phyloP scores from a whole-genome alignment of 1,140 invertebrate species.

The Brachystomella parvula region DNA sequence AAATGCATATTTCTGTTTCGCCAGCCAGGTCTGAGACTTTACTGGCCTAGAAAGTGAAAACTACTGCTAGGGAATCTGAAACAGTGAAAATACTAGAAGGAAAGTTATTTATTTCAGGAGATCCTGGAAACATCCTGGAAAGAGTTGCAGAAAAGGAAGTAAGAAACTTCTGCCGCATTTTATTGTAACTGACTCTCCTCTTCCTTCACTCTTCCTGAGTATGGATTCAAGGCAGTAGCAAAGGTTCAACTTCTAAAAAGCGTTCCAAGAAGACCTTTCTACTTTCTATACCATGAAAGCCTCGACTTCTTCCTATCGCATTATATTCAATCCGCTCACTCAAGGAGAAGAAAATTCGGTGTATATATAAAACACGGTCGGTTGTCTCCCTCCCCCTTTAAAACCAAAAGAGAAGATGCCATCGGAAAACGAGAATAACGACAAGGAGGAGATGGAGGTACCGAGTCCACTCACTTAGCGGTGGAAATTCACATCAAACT shows the following conservation, averaged over 20 bases:
- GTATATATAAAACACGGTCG: too few relatives aligned
- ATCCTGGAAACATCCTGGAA: slow-evolving; percentile 28
- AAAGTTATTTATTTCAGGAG: slow-evolving; percentile 18
- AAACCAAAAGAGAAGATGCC: background rate
- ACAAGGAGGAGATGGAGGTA: background rate
- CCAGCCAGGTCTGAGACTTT: too few relatives aligned
- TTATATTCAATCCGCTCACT: slow-evolving; percentile 29
- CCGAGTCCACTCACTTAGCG: background rate
- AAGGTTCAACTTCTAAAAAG: background rate
- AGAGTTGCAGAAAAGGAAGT: slow-evolving; percentile 30
- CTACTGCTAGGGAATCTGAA: too few relatives aligned
- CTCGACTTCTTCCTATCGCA: slow-evolving; percentile 40
- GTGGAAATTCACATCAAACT: too few relatives aligned
- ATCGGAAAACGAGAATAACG: background rate
- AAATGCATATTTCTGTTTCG: too few relatives aligned
- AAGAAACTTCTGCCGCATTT: slow-evolving; percentile 34
- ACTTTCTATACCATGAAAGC: background rate
- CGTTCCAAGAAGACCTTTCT: slow-evolving; percentile 9
- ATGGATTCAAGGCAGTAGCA: background rate
- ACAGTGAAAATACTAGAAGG: slow-evolving; percentile 1
- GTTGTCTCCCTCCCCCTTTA: too few relatives aligned
- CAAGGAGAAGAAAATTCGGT: slow-evolving; percentile 11
- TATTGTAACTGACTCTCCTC: slow-evolving; percentile 36
- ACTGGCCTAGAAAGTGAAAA: too few relatives aligned
- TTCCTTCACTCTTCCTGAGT: slow-evolving; percentile 20